Conservation (phyloP, 2,797 vertebrate genomes). For the Manis javanica region DNA sequence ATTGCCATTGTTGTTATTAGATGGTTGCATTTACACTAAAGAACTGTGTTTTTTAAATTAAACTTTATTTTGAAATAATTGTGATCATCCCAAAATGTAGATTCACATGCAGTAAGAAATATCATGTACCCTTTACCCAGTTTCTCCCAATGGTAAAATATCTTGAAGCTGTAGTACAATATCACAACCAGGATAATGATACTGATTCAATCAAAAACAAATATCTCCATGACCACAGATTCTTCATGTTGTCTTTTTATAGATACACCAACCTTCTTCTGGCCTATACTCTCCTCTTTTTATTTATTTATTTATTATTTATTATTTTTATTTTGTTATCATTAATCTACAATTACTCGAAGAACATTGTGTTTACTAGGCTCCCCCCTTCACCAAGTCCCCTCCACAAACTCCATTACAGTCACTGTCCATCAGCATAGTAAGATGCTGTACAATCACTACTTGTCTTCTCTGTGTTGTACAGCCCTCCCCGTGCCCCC, state of each 20-base stretch:
- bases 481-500: too few species aligned
- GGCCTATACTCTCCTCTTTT: background rate
- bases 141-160: background rate
- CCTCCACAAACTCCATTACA: too few species aligned
- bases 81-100: background rate
- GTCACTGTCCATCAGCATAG: too few species aligned
- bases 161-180: background rate
- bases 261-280: background rate
- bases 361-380: too few species aligned
- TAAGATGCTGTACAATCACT: too few species aligned
- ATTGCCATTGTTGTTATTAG: background rate
- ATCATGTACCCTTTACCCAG: background rate
- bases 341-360: too few species aligned
- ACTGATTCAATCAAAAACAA: background rate
- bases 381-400: too few species aligned
- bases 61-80: constrained; percentile 49
- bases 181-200: background rate
- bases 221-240: background rate
- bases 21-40: constrained; percentile 38
- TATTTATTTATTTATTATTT: too few species aligned
- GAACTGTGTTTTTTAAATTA: background rate
- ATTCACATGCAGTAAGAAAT: background rate
- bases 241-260: background rate
- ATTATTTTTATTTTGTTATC: too few species aligned
- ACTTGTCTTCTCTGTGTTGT: too few species aligned